A percentile compares a stretch with the other conserved stretches of the same genome.
phyloP scores from a whole-genome alignment of 2,888 invertebrate species.

The Tipula unca region DNA sequence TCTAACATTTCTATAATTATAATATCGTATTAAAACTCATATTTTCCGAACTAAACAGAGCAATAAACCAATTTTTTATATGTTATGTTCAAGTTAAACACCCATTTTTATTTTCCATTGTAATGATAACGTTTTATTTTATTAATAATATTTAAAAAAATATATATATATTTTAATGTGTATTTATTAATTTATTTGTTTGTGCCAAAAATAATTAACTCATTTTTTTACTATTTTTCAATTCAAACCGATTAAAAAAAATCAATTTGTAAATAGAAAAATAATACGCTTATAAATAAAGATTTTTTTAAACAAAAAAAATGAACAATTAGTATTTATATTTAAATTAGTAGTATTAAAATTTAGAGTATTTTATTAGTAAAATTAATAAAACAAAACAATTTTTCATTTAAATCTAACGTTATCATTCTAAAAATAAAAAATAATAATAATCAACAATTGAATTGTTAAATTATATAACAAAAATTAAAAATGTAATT shows the following conservation, averaged over 20 bases:
- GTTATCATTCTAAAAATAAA: background rate
- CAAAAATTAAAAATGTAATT: background rate
- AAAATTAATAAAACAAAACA: background rate
- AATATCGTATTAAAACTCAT: no score
- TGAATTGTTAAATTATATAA: background rate
- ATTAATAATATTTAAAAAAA: background rate
- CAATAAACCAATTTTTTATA: background rate
- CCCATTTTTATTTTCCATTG: background rate
- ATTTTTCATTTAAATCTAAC: background rate
- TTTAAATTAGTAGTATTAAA: background rate
- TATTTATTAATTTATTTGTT: background rate
- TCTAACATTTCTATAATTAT: no score
- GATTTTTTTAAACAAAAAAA: background rate
- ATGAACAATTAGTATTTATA: background rate
- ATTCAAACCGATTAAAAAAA: background rate
- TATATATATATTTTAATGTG: background rate
- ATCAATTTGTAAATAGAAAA: background rate
- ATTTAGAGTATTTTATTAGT: background rate
- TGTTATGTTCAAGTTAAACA: background rate
- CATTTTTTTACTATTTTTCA: background rate
- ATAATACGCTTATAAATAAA: conserved; percentile 10
- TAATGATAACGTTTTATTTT: background rate
- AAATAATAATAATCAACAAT: background rate
- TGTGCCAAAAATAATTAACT: background rate
- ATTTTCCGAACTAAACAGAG: background rate